phyloP scores from a whole-genome alignment of 2,113 vertebrate genomes.

The Brachionichthys hirsutus region DNA sequence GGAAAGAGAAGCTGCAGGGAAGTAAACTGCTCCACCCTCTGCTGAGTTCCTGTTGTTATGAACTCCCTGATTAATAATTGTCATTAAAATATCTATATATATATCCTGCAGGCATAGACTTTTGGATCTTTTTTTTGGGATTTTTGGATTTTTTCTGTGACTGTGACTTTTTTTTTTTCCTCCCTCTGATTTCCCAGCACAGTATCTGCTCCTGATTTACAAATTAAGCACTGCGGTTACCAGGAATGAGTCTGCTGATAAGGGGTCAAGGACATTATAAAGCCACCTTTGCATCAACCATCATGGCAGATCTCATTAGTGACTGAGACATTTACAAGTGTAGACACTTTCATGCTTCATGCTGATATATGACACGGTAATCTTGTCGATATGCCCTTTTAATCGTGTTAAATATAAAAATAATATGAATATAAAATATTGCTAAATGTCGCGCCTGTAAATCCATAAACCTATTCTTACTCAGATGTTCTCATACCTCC shows the following conservation, averaged over 20 bases:
- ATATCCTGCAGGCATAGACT: too few relatives aligned
- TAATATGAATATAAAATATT: neutral
- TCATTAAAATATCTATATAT: too few relatives aligned
- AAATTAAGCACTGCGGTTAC: slow-evolving; percentile 1
- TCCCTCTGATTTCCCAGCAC: too few relatives aligned
- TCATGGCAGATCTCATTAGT: neutral
- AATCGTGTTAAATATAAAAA: slow-evolving; percentile 1
- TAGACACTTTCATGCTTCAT: neutral
- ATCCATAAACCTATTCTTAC: slow-evolving; percentile 13
- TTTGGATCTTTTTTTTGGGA: too few relatives aligned
- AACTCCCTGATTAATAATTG: too few relatives aligned
- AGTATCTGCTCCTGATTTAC: too few relatives aligned
- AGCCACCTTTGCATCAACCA: neutral
- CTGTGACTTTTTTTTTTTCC: too few relatives aligned
- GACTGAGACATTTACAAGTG: too few relatives aligned
- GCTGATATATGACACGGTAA: neutral
- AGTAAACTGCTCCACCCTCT: too few relatives aligned
- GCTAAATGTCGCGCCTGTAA: slow-evolving; percentile 10
- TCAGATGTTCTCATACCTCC: neutral
- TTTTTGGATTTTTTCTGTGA: too few relatives aligned
- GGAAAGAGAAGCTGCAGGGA: too few relatives aligned
- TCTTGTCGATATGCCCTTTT: neutral
- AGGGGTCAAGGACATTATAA: slow-evolving; percentile 1
- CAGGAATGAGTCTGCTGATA: slow-evolving; percentile 10
- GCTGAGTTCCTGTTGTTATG: too few relatives aligned